Conservation (phyloP, 2,888 invertebrate genomes). For the Girardia tigrina region DNA sequence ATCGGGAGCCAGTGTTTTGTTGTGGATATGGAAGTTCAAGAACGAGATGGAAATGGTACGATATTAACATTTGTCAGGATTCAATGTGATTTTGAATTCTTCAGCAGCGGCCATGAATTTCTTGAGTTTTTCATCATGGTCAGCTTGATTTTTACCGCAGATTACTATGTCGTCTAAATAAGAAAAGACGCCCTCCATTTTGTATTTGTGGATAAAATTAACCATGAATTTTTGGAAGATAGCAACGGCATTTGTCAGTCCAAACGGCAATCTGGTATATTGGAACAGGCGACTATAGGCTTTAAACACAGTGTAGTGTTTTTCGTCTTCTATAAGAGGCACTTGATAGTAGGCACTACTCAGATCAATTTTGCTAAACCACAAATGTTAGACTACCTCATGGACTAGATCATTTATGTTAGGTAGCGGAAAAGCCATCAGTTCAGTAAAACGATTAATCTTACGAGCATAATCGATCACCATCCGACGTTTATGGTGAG, state of each 20-base stretch:
- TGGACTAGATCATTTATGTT: conserved; percentile 33
- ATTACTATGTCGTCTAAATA: conserved; percentile 28
- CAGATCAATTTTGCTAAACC: conserved; percentile 24
- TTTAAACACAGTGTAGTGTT: conserved; percentile 28
- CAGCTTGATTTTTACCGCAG: no score
- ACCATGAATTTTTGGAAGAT: conserved; percentile 26
- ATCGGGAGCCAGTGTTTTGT: no score
- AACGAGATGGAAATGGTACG: no score
- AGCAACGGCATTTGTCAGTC: conserved; percentile 28
- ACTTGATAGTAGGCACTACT: conserved; percentile 30
- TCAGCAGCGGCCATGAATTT: no score
- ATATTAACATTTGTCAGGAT: no score
- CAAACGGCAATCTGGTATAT: conserved; percentile 30
- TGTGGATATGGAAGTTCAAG: no score
- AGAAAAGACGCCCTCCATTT: conserved; percentile 27
- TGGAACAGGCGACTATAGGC: conserved; percentile 28
- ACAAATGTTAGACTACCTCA: conserved; percentile 28
- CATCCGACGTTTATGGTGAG: conserved; percentile 12
- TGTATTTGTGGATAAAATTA: conserved; percentile 8
- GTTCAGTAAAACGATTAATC: conserved; percentile 26
- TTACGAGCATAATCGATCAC: conserved; percentile 32
- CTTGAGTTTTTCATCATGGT: no score
- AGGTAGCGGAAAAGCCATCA: conserved; percentile 34
- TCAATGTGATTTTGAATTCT: no score
- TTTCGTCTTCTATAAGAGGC: conserved; percentile 26